phyloP scores from a whole-genome alignment of 2,113 vertebrate genomes.

The Daboia siamensis region DNA sequence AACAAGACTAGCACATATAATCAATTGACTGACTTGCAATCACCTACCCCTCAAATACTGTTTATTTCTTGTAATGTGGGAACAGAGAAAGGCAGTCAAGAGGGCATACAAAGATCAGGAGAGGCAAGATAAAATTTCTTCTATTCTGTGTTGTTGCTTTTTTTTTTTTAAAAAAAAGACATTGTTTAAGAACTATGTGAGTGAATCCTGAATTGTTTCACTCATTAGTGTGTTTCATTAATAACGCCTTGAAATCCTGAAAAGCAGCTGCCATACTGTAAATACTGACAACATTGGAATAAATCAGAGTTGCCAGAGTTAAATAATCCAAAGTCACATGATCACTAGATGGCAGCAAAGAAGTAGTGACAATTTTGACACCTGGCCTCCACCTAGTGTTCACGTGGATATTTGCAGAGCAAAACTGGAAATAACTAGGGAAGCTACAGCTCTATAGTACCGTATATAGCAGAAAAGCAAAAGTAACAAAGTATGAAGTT shows the following conservation, averaged over 20 bases:
- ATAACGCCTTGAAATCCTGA: not conserved
- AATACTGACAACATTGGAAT: not conserved
- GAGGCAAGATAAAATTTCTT: not conserved
- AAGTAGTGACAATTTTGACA: not conserved
- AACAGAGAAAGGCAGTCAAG: not conserved
- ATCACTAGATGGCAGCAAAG: not conserved
- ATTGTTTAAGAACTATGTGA: not conserved
- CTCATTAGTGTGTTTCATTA: not conserved
- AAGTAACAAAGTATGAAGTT: not conserved
- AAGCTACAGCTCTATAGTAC: not conserved
- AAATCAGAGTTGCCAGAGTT: not conserved
- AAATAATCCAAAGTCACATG: not conserved
- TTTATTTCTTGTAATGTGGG: not conserved
- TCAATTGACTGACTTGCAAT: not conserved
- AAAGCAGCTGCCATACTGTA: not conserved
- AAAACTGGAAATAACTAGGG: not conserved
- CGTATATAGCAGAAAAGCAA: not conserved
- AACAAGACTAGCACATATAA: not conserved
- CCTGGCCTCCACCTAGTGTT: not conserved
- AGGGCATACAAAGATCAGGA: not conserved
- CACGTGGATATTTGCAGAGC: not conserved
- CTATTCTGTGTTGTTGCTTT: not conserved
- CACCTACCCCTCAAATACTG: not conserved
- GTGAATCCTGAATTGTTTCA: not conserved
- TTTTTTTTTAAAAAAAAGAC: not conserved